Percentiles rank a stretch among this genome's conserved stretches.
These are phyloP conservation scores for Kobus ellipsiprymnus DNA, from an alignment of 2,113 vertebrate genomes.

Conservation along the genomic window DNA sequence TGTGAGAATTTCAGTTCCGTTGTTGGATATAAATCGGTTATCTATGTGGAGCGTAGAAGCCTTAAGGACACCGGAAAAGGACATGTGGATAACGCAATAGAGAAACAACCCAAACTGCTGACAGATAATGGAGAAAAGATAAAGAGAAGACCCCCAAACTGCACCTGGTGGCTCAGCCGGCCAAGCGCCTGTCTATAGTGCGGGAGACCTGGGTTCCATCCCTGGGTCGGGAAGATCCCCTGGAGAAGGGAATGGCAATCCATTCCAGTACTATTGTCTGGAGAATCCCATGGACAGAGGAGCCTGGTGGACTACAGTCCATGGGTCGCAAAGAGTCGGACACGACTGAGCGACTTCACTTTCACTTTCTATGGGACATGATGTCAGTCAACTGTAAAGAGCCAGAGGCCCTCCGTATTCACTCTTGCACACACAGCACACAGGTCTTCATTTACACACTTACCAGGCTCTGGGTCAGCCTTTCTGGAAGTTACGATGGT, in stretches of 20 bases:
- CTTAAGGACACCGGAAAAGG: not conserved
- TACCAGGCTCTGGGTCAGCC: not conserved
- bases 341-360: too few relatives aligned
- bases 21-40: not conserved
- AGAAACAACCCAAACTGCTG: not conserved
- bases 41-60: not conserved
- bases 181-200: too few relatives aligned
- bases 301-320: too few relatives aligned
- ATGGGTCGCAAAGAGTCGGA: too few relatives aligned
- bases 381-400: not conserved
- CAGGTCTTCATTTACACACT: not conserved
- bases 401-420: not conserved
- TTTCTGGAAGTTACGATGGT: not conserved
- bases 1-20: not conserved
- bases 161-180: not conserved
- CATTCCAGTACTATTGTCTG: too few relatives aligned
- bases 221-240: too few relatives aligned
- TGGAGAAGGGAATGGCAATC: too few relatives aligned
- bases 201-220: too few relatives aligned
- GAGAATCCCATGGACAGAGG: too few relatives aligned
- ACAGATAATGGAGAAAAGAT: not conserved
- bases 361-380: not conserved
- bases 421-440: accelerated
- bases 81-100: not conserved
- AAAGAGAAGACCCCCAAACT: not conserved